A percentile compares a stretch with the other conserved stretches of the same genome.
Conservation (phyloP, 2,113 vertebrate species). For the Syngnathus scovelli region DNA sequence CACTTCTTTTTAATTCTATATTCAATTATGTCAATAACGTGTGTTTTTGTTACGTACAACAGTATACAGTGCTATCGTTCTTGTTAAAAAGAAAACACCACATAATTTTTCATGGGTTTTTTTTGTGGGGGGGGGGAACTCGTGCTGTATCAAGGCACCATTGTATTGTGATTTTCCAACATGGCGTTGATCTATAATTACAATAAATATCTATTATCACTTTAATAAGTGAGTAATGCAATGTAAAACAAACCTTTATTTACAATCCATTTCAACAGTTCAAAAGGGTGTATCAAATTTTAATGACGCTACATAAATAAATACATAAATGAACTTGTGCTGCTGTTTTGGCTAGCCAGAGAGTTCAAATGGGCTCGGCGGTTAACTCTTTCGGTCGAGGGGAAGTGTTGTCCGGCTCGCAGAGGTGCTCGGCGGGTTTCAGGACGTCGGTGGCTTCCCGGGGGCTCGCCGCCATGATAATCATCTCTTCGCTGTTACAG, state of each 20-base stretch:
- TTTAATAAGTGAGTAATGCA: not conserved
- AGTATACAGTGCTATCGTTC: no score
- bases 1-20: not conserved
- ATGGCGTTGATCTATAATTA: not conserved
- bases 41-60: no score
- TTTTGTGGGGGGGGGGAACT: no score
- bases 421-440: conserved; percentile 69
- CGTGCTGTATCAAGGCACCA: not conserved
- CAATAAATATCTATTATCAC: not conserved
- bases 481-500: conserved; percentile 74
- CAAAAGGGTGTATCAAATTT: not conserved
- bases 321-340: not conserved
- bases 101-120: no score
- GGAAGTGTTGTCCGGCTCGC: conserved; percentile 65
- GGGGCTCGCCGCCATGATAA: conserved; percentile 62
- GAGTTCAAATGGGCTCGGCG: not conserved
- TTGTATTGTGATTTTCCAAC: not conserved
- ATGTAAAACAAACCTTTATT: not conserved
- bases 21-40: not conserved
- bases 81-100: no score
- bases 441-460: conserved; percentile 72
- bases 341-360: no score
- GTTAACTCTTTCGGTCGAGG: conserved; percentile 38
- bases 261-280: conserved; percentile 1
- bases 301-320: not conserved